Conservation (phyloP, 2,888 invertebrate genomes). For the Amblyjoppa fuscipennis region DNA sequence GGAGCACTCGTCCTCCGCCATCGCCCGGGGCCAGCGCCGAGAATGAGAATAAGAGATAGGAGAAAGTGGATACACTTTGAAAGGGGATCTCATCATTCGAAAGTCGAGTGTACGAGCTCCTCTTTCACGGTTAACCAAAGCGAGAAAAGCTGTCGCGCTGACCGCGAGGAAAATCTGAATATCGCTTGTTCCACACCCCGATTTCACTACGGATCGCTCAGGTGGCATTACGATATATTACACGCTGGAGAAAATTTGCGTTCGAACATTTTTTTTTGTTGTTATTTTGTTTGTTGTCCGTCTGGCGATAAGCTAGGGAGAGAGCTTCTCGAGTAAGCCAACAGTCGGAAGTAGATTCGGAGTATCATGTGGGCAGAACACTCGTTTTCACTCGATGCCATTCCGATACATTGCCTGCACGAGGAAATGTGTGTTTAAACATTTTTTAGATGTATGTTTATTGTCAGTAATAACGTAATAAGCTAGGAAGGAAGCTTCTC, state of each 20-base stretch:
- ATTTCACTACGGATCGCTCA: neutral
- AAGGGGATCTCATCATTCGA: conserved; percentile 55
- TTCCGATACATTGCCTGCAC: neutral
- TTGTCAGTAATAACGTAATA: neutral
- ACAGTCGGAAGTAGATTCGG: neutral
- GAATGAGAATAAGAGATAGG: conserved; percentile 31
- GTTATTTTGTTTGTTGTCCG: neutral
- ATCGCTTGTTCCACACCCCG: neutral
- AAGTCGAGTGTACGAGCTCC: conserved; percentile 33
- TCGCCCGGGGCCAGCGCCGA: conserved; percentile 21
- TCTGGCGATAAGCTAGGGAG: neutral
- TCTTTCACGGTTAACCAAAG: neutral
- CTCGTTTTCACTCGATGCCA: neutral
- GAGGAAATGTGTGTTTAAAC: neutral
- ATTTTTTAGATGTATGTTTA: neutral
- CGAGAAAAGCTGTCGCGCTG: conserved; percentile 51
- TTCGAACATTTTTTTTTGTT: neutral
- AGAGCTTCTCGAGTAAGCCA: neutral
- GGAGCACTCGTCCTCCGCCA: conserved; percentile 51
- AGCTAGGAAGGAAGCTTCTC: neutral
- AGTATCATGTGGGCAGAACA: neutral
- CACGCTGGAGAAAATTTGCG: neutral
- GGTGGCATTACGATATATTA: neutral
- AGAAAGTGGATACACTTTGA: conserved; percentile 58
- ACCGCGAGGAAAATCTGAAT: conserved; percentile 68